A percentile compares a stretch with the other conserved stretches of the same genome.
These are phyloP conservation scores for Mythimna impura DNA, from an alignment of 2,888 invertebrate genomes.

Conservation along the genomic window DNA sequence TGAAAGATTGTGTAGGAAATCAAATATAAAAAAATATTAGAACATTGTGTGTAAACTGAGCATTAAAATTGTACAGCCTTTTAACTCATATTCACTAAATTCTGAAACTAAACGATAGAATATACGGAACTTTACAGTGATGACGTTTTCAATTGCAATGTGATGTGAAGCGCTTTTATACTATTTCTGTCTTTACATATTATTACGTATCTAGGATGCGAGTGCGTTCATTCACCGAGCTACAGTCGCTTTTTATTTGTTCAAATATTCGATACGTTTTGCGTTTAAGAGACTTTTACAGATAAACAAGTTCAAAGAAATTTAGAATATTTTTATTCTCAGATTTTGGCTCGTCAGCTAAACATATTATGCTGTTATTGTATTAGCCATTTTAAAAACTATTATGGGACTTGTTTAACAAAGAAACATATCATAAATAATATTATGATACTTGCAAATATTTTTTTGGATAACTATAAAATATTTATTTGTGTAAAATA, in stretches of 20 bases:
- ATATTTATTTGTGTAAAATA: slow-evolving; percentile 26
- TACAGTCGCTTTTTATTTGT: slow-evolving; percentile 4
- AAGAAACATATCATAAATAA: slow-evolving; percentile 52
- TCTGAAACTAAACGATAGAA: slow-evolving; percentile 4
- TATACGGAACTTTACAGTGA: slow-evolving; percentile 44
- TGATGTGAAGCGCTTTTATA: slow-evolving; percentile 24
- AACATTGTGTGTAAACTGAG: neutral
- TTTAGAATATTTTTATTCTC: slow-evolving; percentile 1
- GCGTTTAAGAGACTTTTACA: slow-evolving; percentile 20
- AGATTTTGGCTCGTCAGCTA: slow-evolving; percentile 3
- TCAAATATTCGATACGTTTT: neutral
- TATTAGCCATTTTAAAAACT: slow-evolving; percentile 29
- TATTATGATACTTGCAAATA: slow-evolving; percentile 34
- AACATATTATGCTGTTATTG: slow-evolving; percentile 6
- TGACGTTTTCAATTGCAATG: slow-evolving; percentile 22
- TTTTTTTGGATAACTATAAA: slow-evolving; percentile 12
- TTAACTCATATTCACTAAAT: neutral
- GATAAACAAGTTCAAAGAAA: neutral
- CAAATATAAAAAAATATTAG: neutral
- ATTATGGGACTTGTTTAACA: slow-evolving; percentile 36
- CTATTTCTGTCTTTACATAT: slow-evolving; percentile 24
- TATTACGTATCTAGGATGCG: slow-evolving; percentile 11
- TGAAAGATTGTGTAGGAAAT: neutral
- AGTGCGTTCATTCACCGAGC: slow-evolving; percentile 5
- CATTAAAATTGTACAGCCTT: neutral